Evolutionary conservation across 2,888 invertebrate genomes (phyloP).

Genomic region (Cremastinae sp.): DNA sequence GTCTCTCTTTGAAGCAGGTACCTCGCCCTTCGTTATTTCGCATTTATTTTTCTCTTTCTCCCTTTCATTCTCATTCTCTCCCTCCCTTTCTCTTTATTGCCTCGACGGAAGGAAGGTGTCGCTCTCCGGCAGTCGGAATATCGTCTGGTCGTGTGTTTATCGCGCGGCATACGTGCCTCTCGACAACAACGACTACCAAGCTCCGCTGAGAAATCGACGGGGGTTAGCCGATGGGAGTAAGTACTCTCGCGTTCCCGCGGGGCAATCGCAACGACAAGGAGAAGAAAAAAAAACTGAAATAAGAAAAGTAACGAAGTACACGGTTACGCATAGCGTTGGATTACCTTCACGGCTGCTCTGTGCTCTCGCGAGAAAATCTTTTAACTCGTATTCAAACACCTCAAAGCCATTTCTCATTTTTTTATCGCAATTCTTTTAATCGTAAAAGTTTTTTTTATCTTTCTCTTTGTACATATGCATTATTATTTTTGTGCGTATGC

Average conservation of each 20-base stretch:
- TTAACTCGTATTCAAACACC: slow-evolving; percentile 13
- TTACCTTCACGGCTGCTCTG: slow-evolving; percentile 68
- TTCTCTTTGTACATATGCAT: neutral
- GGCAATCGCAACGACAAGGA: neutral
- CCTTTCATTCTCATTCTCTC: neutral
- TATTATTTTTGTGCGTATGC: neutral
- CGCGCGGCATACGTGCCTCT: slow-evolving; percentile 56
- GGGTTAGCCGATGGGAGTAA: slow-evolving; percentile 48
- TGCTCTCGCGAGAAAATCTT: slow-evolving; percentile 52
- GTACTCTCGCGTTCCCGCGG: slow-evolving; percentile 46
- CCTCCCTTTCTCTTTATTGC: slow-evolving; percentile 20
- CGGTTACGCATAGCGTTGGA: slow-evolving; percentile 68
- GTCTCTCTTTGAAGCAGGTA: slow-evolving; percentile 7
- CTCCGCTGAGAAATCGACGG: slow-evolving; percentile 34
- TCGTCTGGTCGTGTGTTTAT: slow-evolving; percentile 45
- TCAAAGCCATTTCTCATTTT: slow-evolving; percentile 25
- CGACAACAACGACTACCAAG: slow-evolving; percentile 45
- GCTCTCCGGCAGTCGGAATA: slow-evolving; percentile 20
- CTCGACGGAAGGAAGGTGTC: slow-evolving; percentile 36
- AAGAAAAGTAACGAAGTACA: slow-evolving; percentile 37
- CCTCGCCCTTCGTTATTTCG: slow-evolving; percentile 11
- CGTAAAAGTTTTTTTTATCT: slow-evolving; percentile 53
- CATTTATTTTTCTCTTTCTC: slow-evolving; percentile 8
- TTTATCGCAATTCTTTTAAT: slow-evolving; percentile 14
- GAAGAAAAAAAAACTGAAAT: slow-evolving; percentile 2